phyloP scores from a whole-genome alignment of 2,888 invertebrate species.

The Leptarthrus brevirostris region DNA sequence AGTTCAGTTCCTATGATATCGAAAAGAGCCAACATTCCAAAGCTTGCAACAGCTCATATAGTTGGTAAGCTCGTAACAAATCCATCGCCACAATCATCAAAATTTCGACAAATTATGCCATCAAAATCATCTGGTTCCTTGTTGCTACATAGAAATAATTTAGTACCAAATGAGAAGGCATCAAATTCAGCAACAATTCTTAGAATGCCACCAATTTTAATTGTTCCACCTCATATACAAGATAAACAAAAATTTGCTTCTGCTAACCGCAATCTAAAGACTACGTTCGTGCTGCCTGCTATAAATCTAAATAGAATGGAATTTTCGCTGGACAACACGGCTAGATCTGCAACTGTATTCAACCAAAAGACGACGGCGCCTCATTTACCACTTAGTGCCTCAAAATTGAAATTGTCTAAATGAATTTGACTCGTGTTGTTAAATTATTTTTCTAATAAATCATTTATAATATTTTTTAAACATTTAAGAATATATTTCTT shows the following conservation, averaged over 20 bases:
- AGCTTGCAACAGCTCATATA: background rate
- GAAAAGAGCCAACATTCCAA: background rate
- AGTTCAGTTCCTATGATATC: constrained; percentile 51
- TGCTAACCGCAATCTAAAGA: constrained; percentile 8
- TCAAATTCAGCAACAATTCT: constrained; percentile 58
- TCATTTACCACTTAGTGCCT: constrained; percentile 65
- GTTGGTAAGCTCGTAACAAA: background rate
- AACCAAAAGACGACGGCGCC: constrained; percentile 61
- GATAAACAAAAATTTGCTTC: background rate
- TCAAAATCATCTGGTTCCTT: constrained; percentile 47
- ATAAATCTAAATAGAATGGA: constrained; percentile 59
- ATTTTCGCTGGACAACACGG: constrained; percentile 55
- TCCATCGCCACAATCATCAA: background rate
- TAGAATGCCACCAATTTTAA: constrained; percentile 65
- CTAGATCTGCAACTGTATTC: constrained; percentile 64
- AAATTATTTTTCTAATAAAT: background rate
- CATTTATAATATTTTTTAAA: too few species aligned
- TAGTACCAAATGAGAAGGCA: constrained; percentile 50
- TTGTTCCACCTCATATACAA: constrained; percentile 59
- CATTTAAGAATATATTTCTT: too few species aligned
- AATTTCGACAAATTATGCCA: constrained; percentile 25
- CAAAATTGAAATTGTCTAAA: constrained; percentile 64
- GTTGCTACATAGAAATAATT: constrained; percentile 28
- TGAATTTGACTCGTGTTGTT: constrained; percentile 54
- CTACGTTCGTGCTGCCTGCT: constrained; percentile 46